Evolutionary conservation across 2,797 vertebrate species (phyloP).

Genomic region (Lacerta bilineata): DNA sequence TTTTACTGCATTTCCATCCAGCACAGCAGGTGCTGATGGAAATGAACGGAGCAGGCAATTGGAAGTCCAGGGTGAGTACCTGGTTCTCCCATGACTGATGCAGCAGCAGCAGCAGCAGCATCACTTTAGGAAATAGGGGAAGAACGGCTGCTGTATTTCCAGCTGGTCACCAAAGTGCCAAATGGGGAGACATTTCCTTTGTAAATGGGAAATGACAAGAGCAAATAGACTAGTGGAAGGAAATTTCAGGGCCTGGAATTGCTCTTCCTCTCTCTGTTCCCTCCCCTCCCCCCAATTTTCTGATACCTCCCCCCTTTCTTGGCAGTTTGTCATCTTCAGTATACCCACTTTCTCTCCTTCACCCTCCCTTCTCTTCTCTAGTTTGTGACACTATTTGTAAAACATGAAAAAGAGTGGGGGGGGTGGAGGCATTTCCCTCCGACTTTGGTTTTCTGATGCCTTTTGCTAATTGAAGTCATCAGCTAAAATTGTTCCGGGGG

Average conservation of each 20-base stretch:
- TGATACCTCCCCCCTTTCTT: background rate
- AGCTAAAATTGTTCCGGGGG: slow-evolving; percentile 59
- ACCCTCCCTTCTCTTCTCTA: background rate
- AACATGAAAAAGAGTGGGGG: slow-evolving; percentile 39
- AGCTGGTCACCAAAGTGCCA: background rate
- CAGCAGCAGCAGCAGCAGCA: background rate
- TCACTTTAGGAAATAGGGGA: too few relatives aligned
- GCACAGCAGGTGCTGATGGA: background rate
- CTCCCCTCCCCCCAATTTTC: background rate
- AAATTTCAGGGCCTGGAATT: background rate
- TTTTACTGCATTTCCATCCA: background rate
- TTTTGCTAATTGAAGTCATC: slow-evolving; percentile 81
- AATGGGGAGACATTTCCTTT: background rate
- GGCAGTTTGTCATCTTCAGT: slow-evolving; percentile 27
- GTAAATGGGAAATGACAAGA: background rate
- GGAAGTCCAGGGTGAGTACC: background rate
- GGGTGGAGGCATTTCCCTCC: slow-evolving; percentile 18
- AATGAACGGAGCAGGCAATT: background rate
- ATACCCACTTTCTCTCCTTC: slow-evolving; percentile 44
- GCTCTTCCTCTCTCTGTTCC: background rate
- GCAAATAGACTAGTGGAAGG: background rate
- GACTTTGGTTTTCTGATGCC: slow-evolving; percentile 65
- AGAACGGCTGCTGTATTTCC: background rate
- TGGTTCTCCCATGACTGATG: too few relatives aligned
- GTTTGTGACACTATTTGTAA: slow-evolving; percentile 58